Percentiles rank a stretch among this genome's conserved stretches.
Conservation (phyloP, 2,797 vertebrate species). For the Pseudochaenichthys georgianus region DNA sequence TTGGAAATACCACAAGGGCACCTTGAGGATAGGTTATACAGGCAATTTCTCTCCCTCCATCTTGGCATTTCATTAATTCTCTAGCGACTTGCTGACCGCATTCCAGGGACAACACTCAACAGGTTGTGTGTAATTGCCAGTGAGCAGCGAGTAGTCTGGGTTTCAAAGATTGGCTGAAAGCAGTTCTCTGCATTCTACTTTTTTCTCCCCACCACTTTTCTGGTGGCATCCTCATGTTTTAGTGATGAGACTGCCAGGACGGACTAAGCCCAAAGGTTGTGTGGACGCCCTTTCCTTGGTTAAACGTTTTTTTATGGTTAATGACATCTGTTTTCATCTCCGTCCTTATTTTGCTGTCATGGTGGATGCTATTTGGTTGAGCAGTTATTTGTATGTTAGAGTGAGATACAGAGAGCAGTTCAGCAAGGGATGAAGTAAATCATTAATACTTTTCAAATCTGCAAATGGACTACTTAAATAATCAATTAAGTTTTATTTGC, state of each 20-base stretch:
- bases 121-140: conserved; percentile 87
- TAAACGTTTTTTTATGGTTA: conserved; percentile 47
- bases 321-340: conserved; percentile 47
- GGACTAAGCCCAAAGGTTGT: conserved; percentile 59
- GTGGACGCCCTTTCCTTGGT: conserved; percentile 45
- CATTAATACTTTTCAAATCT: not conserved
- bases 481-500: not conserved
- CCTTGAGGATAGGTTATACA: conserved; percentile 86
- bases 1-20: conserved; percentile 84
- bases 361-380: not conserved
- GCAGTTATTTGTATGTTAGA: conserved; percentile 3
- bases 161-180: conserved; percentile 75
- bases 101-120: conserved; percentile 86
- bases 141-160: conserved; percentile 69
- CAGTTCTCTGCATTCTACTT: conserved; percentile 53
- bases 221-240: conserved; percentile 72
- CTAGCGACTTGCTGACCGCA: conserved; percentile 80
- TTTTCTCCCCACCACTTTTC: conserved; percentile 36
- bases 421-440: not conserved
- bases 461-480: not conserved
- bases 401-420: not conserved
- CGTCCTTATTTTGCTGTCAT: conserved; percentile 46
- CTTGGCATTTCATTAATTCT: conserved; percentile 87
- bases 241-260: conserved; percentile 71
- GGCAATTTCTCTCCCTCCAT: conserved; percentile 84